Conservation (phyloP, 2,888 invertebrate genomes). For the Heliconius ethilla region DNA sequence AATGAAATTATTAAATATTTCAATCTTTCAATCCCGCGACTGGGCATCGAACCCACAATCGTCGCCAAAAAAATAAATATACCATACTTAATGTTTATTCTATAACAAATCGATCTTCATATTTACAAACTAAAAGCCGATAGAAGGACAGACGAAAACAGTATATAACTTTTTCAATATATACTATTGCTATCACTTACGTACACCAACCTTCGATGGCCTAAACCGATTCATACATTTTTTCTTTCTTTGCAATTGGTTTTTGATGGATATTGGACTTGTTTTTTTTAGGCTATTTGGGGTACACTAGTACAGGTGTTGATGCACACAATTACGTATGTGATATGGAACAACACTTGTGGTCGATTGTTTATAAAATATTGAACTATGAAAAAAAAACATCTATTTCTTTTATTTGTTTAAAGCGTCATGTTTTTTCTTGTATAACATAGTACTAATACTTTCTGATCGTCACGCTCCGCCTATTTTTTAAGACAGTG, state of each 20-base stretch:
- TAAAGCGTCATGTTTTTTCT: no score
- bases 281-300: neutral
- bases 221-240: slow-evolving; percentile 4
- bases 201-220: neutral
- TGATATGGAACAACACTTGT: neutral
- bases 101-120: neutral
- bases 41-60: no score
- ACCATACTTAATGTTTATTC: neutral
- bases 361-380: neutral
- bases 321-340: neutral
- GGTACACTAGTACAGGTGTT: neutral
- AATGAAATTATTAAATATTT: no score
- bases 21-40: no score
- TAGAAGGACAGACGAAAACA: slow-evolving; percentile 11
- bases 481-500: neutral
- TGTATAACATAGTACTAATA: no score
- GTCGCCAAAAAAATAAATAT: neutral
- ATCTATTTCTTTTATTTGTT: no score
- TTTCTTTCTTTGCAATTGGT: slow-evolving; percentile 17
- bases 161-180: slow-evolving; percentile 22
- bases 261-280: slow-evolving; percentile 16
- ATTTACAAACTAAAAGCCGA: neutral
- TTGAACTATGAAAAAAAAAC: neutral
- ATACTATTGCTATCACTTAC: slow-evolving; percentile 19
- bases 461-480: no score